Conservation (phyloP, 2,888 invertebrate genomes). For the Oscheius myriophilus region DNA sequence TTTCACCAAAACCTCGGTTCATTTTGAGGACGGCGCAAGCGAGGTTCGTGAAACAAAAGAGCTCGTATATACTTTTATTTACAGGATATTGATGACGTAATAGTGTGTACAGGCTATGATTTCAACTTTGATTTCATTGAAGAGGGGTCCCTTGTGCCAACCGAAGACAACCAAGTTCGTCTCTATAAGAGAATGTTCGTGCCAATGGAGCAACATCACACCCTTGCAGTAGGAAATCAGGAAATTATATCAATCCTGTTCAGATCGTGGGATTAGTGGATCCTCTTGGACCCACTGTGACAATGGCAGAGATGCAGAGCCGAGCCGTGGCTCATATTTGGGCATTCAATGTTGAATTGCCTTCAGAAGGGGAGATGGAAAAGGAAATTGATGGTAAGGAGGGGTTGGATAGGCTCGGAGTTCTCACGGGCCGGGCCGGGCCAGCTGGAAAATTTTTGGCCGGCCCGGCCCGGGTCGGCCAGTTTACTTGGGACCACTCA, state of each 20-base stretch:
- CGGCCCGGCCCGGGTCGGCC: too few species aligned
- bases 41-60: slow-evolving; percentile 3
- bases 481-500: too few species aligned
- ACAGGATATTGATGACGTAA: slow-evolving; percentile 38
- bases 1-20: slow-evolving; percentile 3
- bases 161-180: slow-evolving; percentile 53
- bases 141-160: slow-evolving; percentile 42
- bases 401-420: too few species aligned
- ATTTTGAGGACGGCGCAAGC: slow-evolving; percentile 2
- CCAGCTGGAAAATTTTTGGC: too few species aligned
- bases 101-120: slow-evolving; percentile 58
- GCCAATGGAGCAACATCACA: slow-evolving; percentile 51
- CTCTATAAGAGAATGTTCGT: slow-evolving; percentile 63
- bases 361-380: slow-evolving; percentile 22
- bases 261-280: slow-evolving; percentile 56
- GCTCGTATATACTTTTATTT: background rate
- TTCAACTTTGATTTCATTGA: slow-evolving; percentile 56
- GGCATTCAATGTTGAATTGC: slow-evolving; percentile 20
- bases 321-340: slow-evolving; percentile 35
- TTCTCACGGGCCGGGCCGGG: too few species aligned
- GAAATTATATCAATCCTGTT: background rate
- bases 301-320: slow-evolving; percentile 49
- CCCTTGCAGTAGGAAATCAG: slow-evolving; percentile 44
- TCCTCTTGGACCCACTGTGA: slow-evolving; percentile 46
- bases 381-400: slow-evolving; percentile 23